Conservation (phyloP, 2,797 vertebrate species). For the Pseudocheirus occidentalis region DNA sequence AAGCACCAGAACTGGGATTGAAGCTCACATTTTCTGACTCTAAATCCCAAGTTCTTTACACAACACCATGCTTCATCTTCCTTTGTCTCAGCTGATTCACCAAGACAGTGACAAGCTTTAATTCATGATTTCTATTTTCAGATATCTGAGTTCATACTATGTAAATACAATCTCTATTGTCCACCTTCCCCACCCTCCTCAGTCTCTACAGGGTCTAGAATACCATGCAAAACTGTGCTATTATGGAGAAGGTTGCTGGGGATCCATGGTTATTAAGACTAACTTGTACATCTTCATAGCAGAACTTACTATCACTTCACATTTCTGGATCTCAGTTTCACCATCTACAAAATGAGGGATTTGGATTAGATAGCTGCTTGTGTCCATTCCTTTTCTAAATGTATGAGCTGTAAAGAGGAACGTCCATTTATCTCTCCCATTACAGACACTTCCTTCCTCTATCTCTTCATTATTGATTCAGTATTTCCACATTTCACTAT, state of each 20-base stretch:
- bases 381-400: neutral
- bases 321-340: neutral
- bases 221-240: too few relatives aligned
- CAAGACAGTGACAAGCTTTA: too few relatives aligned
- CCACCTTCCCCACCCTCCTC: too few relatives aligned
- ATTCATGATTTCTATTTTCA: too few relatives aligned
- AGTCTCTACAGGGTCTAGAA: too few relatives aligned
- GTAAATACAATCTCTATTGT: too few relatives aligned
- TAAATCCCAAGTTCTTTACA: too few relatives aligned
- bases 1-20: too few relatives aligned
- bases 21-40: too few relatives aligned
- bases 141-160: too few relatives aligned
- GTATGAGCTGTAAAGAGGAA: neutral
- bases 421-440: neutral
- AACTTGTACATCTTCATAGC: neutral
- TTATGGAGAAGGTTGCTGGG: neutral
- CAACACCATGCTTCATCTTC: too few relatives aligned
- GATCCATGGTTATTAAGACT: neutral
- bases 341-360: neutral
- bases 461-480: neutral
- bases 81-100: too few relatives aligned
- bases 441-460: neutral
- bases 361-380: neutral
- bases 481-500: neutral
- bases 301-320: neutral